Percentiles rank a stretch among this genome's conserved stretches.
These are phyloP conservation scores for Phoxinus phoxinus DNA, from an alignment of 2,113 vertebrate species.

Conservation along the genomic window DNA sequence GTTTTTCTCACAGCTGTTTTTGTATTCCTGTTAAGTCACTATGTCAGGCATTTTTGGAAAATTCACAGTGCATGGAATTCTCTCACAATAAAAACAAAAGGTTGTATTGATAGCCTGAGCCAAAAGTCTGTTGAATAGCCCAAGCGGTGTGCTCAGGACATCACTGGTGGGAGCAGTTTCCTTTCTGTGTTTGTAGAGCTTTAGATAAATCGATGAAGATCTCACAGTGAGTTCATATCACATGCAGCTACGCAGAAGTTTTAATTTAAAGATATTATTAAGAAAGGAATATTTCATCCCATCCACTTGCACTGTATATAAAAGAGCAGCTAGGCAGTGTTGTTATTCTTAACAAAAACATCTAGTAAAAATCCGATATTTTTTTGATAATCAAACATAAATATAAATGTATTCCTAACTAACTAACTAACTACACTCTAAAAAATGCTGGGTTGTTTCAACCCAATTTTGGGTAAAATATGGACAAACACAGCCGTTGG, in stretches of 20 bases:
- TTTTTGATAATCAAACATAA: background rate
- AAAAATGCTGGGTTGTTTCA: too few species aligned
- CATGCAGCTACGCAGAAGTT: background rate
- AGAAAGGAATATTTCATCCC: background rate
- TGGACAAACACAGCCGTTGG: too few species aligned
- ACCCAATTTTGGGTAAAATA: too few species aligned
- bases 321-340: background rate
- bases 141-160: background rate
- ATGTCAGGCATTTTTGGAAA: background rate
- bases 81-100: conserved; percentile 6
- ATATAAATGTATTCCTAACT: too few species aligned
- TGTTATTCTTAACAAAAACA: background rate
- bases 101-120: conserved; percentile 8
- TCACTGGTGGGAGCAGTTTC: background rate
- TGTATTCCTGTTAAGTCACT: conserved; percentile 12
- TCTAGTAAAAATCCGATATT: background rate
- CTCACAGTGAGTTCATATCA: background rate
- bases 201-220: background rate
- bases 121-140: background rate
- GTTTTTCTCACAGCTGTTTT: conserved; percentile 27
- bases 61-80: background rate
- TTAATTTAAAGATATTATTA: background rate
- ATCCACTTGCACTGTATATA: too few species aligned
- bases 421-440: too few species aligned
- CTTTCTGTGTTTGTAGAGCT: background rate